A percentile compares a stretch with the other conserved stretches of the same genome.
phyloP scores from a whole-genome alignment of 2,888 invertebrate genomes.

The Malacosoma neustria region DNA sequence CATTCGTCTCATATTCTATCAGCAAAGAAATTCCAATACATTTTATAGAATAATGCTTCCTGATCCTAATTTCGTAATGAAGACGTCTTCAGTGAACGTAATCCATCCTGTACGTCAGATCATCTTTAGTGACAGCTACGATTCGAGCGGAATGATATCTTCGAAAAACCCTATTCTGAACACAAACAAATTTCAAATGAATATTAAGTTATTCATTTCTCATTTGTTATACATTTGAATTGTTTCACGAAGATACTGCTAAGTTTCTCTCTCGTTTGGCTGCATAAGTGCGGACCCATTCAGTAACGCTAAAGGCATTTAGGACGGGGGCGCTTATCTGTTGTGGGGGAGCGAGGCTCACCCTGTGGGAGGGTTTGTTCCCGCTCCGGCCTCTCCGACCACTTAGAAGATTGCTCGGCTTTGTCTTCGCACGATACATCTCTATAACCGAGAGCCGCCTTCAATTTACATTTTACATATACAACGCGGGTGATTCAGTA shows the following conservation, averaged over 20 bases:
- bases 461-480: slow-evolving; percentile 43
- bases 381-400: slow-evolving; percentile 46
- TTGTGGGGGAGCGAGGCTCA: slow-evolving; percentile 6
- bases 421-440: slow-evolving; percentile 56
- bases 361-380: slow-evolving; percentile 39
- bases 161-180: too few species aligned
- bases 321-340: slow-evolving; percentile 53
- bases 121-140: not conserved
- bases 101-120: not conserved
- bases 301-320: slow-evolving; percentile 47
- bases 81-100: too few species aligned
- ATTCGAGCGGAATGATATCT: too few species aligned
- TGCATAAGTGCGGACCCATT: slow-evolving; percentile 31
- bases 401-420: slow-evolving; percentile 67
- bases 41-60: too few species aligned
- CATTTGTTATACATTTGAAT: slow-evolving; percentile 38
- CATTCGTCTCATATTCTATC: too few species aligned
- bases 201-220: slow-evolving; percentile 31
- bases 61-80: too few species aligned
- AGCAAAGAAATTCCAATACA: too few species aligned
- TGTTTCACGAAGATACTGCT: slow-evolving; percentile 36
- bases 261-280: slow-evolving; percentile 30
- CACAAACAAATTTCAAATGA: slow-evolving; percentile 21
- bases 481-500: slow-evolving; percentile 22
- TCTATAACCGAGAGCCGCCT: slow-evolving; percentile 40